Percentiles rank a stretch among this genome's conserved stretches.
Conservation (phyloP, 2,888 invertebrate species). For the Nomada hirtipes region DNA sequence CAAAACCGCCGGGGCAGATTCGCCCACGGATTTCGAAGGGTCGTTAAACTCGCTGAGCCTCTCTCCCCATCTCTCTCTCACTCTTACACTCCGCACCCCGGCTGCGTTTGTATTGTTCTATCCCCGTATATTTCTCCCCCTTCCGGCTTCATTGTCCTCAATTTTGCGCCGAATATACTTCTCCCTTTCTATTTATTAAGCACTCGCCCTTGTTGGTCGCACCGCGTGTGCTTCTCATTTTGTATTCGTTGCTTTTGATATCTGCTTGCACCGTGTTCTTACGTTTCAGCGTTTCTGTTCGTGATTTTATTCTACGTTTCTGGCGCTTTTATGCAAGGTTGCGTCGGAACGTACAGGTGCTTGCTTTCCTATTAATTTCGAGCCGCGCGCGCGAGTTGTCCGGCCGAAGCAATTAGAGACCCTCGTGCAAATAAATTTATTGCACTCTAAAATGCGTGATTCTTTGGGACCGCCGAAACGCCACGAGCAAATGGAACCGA, state of each 20-base stretch:
- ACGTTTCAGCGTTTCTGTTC: not conserved
- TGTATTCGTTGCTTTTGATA: not conserved
- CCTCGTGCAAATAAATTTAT: not conserved
- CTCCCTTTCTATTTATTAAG: not conserved
- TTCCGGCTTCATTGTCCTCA: constrained; percentile 32
- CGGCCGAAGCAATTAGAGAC: constrained; percentile 5
- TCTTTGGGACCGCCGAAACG: not conserved
- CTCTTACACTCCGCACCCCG: not conserved
- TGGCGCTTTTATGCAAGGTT: no score
- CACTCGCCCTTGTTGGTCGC: not conserved
- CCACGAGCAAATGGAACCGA: not conserved
- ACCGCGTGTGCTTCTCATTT: not conserved
- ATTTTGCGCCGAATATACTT: constrained; percentile 20
- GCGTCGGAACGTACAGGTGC: no score
- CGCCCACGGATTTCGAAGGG: constrained; percentile 68
- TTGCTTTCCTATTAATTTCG: no score
- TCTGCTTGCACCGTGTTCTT: not conserved
- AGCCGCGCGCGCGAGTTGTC: no score
- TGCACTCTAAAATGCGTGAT: not conserved
- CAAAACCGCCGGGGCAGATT: constrained; percentile 71
- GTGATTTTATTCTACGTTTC: not conserved
- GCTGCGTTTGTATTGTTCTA: constrained; percentile 32
- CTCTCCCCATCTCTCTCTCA: constrained; percentile 1
- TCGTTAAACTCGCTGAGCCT: constrained; percentile 66
- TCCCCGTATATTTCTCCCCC: constrained; percentile 27